Conservation (phyloP, 2,888 invertebrate species). For the Clunio marinus region DNA sequence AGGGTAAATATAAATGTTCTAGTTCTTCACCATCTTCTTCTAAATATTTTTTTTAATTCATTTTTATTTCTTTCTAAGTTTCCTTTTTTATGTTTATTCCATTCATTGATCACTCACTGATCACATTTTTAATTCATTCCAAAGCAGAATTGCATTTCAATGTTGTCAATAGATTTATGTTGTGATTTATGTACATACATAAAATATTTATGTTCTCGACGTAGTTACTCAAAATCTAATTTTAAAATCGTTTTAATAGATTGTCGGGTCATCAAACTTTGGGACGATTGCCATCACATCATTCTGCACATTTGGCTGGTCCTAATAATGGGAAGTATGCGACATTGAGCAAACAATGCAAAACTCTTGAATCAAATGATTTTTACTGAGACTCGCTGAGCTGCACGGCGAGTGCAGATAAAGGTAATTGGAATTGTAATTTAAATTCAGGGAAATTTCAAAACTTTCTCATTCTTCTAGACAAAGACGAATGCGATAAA, state of each 20-base stretch:
- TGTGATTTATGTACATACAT: neutral
- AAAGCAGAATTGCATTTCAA: neutral
- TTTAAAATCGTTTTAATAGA: neutral
- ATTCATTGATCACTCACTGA: too few species aligned
- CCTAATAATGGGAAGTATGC: conserved; percentile 85
- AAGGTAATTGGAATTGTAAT: conserved; percentile 29
- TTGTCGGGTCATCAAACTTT: conserved; percentile 57
- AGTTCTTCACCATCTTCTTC: too few species aligned
- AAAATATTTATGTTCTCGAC: neutral
- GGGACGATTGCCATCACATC: conserved; percentile 59
- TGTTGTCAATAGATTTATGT: conserved; percentile 1
- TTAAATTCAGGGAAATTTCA: too few species aligned
- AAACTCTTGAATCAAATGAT: conserved; percentile 86
- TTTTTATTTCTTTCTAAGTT: too few species aligned
- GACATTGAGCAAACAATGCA: conserved; percentile 92
- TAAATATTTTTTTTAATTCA: too few species aligned
- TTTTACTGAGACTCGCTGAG: conserved; percentile 82
- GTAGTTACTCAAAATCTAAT: neutral
- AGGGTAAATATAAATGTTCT: too few species aligned
- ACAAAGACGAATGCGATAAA: conserved; percentile 42
- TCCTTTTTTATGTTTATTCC: too few species aligned
- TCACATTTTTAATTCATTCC: too few species aligned
- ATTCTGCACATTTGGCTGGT: conserved; percentile 54
- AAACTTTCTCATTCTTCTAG: too few species aligned
- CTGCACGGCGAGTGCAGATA: conserved; percentile 54